A percentile compares a stretch with the other conserved stretches of the same genome.
These are phyloP conservation scores for Bryconaethiops microstoma DNA, from an alignment of 2,797 vertebrate species.

Conservation along the genomic window DNA sequence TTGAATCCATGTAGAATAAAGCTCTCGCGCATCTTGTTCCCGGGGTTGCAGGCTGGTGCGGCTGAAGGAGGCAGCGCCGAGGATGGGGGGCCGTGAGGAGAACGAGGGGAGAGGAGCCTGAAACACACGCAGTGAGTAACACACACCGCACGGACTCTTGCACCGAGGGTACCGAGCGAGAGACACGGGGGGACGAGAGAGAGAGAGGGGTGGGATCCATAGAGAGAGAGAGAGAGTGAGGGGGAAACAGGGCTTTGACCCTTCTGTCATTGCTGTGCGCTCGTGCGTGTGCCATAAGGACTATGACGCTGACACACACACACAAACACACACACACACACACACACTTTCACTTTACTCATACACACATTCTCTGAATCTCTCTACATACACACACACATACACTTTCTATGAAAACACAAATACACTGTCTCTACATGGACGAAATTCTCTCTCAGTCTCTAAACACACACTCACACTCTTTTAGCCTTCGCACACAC, in stretches of 20 bases:
- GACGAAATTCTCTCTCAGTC: slow-evolving; percentile 17
- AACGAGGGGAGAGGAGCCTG: slow-evolving; percentile 82
- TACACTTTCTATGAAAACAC: slow-evolving; percentile 52
- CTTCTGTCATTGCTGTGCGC: slow-evolving; percentile 86
- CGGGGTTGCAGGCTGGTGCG: background rate
- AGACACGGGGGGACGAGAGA: slow-evolving; percentile 67
- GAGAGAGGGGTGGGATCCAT: slow-evolving; percentile 47
- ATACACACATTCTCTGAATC: slow-evolving; percentile 32
- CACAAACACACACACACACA: background rate
- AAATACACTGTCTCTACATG: slow-evolving; percentile 11
- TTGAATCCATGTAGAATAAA: slow-evolving; percentile 82
- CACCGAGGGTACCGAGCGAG: slow-evolving; percentile 45
- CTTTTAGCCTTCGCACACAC: slow-evolving; percentile 24
- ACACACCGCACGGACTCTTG: background rate
- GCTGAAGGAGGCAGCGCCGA: slow-evolving; percentile 41
- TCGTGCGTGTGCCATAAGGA: slow-evolving; percentile 66
- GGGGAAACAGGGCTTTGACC: slow-evolving; percentile 81
- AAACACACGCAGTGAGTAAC: slow-evolving; percentile 80
- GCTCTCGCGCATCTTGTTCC: background rate
- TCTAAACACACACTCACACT: slow-evolving; percentile 18
- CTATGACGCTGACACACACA: slow-evolving; percentile 40
- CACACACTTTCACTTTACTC: slow-evolving; percentile 50
- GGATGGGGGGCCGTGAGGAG: slow-evolving; percentile 82
- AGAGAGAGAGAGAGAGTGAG: slow-evolving; percentile 68
- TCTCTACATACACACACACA: slow-evolving; percentile 43